Percentiles rank a stretch among this genome's conserved stretches.
These are phyloP conservation scores for Fistularia commersonii DNA, from an alignment of 2,797 vertebrate genomes.

Conservation along the genomic window DNA sequence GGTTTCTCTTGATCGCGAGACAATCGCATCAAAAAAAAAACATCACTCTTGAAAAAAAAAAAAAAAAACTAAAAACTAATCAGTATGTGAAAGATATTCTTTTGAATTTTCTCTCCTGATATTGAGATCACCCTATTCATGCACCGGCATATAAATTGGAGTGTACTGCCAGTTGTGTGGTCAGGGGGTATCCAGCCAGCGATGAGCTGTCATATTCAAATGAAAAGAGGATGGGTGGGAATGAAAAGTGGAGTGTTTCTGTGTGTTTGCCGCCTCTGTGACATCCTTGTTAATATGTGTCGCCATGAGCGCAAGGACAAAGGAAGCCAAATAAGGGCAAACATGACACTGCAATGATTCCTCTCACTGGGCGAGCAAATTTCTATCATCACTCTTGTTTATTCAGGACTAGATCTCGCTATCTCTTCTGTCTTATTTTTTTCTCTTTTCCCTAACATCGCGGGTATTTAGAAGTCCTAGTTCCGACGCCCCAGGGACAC, in stretches of 20 bases:
- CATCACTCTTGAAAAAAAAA: too few species aligned
- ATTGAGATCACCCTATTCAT: conserved; percentile 29
- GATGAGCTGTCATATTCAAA: conserved; percentile 53
- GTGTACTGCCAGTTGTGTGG: conserved; percentile 43
- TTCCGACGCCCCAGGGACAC: too few species aligned
- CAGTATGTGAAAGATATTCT: conserved; percentile 12
- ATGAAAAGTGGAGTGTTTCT: conserved; percentile 36
- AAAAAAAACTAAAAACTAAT: neutral
- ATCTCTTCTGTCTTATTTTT: neutral
- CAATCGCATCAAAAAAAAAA: too few species aligned
- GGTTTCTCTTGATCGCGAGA: too few species aligned
- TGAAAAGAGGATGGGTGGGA: conserved; percentile 31
- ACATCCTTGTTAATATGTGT: conserved; percentile 46
- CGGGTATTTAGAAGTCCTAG: too few species aligned
- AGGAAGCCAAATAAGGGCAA: conserved; percentile 49
- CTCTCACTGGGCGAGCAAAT: conserved; percentile 14
- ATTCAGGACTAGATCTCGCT: conserved; percentile 31
- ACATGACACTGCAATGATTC: conserved; percentile 43
- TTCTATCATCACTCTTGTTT: conserved; percentile 40
- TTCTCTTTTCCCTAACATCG: conserved; percentile 18
- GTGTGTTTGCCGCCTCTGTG: conserved; percentile 16
- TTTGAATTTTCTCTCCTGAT: conserved; percentile 11
- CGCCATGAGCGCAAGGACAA: conserved; percentile 47
- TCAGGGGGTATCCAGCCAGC: conserved; percentile 48
- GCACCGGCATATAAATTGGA: conserved; percentile 50